Evolutionary conservation across 2,888 invertebrate species (phyloP), one percentile per base, ranked within the genome.

Genomic region (Spialia ferax): DNA sequence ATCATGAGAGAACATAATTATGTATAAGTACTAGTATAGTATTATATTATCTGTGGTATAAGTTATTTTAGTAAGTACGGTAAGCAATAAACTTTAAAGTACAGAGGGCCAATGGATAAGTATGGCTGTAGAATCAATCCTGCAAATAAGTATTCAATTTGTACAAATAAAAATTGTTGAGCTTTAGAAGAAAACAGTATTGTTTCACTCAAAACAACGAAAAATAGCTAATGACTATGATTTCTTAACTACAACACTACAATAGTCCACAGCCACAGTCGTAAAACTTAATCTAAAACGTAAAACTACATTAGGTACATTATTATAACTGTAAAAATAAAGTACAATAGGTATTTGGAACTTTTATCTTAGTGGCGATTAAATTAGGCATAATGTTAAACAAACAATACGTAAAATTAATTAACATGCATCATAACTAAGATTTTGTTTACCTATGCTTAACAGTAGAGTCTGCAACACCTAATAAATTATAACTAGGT

Each of bases 201-300:
- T 15, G 15, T 15, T 15, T n/a, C 13, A 7, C 5, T 38, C 35
- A 38, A 38, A 42, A 42, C 5, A 42, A 15, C 42, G 42, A 45
- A 45, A 42, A 45, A 45, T 45, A 22, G 29, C 48, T 60, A 75
- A 82, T 84, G 85, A 87, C 85, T 86, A 89, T 88, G 86, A 88
- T 86, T 86, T 85, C 81, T 82, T 82, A 83, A 77, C 75, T 75
- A 81, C 73, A 80, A 76, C 71, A 73, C 69, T 73, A 72, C 75
- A 83, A 77, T 75, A 76, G 75, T 81, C 86, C 89, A 90, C 89
- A 91, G 90, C 89, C 90, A 89, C 87, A 86, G 79, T 82, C 78
- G 79, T 84, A 82, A 76, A 78, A 75, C 81, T 84, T 86, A 85
- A 60, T 71, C 79, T 84, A 84, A 75, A 20, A 50, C 22, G 20